phyloP scores from a whole-genome alignment of 2,113 vertebrate species.

The Nannobrachium achirus region DNA sequence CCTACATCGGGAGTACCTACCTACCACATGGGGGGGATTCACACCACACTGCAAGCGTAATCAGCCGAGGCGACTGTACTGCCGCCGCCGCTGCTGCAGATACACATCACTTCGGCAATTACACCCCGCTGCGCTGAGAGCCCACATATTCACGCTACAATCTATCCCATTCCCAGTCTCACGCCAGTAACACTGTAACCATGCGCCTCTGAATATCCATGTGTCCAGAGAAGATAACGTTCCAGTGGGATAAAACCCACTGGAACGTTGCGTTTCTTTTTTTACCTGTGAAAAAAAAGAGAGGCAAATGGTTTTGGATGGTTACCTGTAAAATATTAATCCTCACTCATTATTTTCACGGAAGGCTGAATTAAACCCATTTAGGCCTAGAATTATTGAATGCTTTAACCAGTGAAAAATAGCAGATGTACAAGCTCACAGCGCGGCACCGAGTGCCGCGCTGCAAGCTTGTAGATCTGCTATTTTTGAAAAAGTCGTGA shows the following conservation, averaged over 20 bases:
- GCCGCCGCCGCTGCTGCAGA: slow-evolving; percentile 47
- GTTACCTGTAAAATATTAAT: slow-evolving; percentile 52
- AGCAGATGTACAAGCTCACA: too few relatives aligned
- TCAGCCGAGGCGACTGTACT: slow-evolving; percentile 44
- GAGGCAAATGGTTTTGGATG: slow-evolving; percentile 24
- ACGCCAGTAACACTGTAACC: slow-evolving; percentile 23
- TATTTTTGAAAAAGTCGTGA: too few relatives aligned
- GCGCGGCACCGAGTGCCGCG: too few relatives aligned
- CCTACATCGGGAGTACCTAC: slow-evolving; percentile 37
- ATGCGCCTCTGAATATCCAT: slow-evolving; percentile 25
- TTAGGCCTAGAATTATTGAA: too few relatives aligned
- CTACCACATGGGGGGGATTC: slow-evolving; percentile 43
- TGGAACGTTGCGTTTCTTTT: slow-evolving; percentile 33
- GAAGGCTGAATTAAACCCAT: slow-evolving; percentile 42
- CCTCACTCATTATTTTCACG: slow-evolving; percentile 16
- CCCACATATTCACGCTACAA: neutral
- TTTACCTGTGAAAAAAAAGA: slow-evolving; percentile 6
- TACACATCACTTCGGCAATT: slow-evolving; percentile 27
- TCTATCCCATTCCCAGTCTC: slow-evolving; percentile 11
- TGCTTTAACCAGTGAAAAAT: too few relatives aligned
- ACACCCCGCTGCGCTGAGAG: slow-evolving; percentile 9
- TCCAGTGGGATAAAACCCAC: slow-evolving; percentile 48
- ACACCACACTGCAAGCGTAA: slow-evolving; percentile 59
- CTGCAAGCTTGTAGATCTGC: too few relatives aligned
- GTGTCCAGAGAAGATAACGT: slow-evolving; percentile 59